Evolutionary conservation across 2,113 vertebrate species (phyloP).

Genomic region (Microtus ochrogaster): DNA sequence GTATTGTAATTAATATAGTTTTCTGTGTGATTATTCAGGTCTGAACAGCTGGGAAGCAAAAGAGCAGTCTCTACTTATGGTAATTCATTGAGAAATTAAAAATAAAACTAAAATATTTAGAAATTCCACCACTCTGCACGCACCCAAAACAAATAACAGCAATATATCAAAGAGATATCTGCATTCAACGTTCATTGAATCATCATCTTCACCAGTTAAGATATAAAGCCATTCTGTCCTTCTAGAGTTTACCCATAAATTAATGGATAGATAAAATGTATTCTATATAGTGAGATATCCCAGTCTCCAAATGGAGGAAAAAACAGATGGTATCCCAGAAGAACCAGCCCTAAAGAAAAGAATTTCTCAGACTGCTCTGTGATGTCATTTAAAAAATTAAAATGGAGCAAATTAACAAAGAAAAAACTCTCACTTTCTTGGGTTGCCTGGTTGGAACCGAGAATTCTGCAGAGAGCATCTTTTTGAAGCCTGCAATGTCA

Average conservation of each 20-base stretch:
- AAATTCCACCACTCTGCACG: not conserved
- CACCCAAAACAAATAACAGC: not conserved
- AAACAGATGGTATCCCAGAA: not conserved
- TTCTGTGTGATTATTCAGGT: too few relatives aligned
- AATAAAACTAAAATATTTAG: not conserved
- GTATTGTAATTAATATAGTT: too few relatives aligned
- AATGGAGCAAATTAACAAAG: not conserved
- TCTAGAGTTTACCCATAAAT: not conserved
- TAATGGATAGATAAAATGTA: not conserved
- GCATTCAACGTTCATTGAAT: not conserved
- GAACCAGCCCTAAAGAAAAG: not conserved
- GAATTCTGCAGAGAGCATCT: too few relatives aligned
- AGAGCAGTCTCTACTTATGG: too few relatives aligned
- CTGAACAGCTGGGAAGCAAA: too few relatives aligned
- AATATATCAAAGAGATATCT: not conserved
- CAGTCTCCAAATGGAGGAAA: not conserved
- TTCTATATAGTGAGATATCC: not conserved
- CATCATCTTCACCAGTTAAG: not conserved
- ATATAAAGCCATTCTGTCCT: not conserved
- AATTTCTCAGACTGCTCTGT: not conserved
- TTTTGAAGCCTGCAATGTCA: not conserved
- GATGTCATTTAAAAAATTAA: constrained; percentile 4
- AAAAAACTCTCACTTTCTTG: not conserved
- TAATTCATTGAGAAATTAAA: not conserved
- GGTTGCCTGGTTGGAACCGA: not conserved